Conservation (phyloP, 2,797 vertebrate species). For the Rhinichthys osculus region DNA sequence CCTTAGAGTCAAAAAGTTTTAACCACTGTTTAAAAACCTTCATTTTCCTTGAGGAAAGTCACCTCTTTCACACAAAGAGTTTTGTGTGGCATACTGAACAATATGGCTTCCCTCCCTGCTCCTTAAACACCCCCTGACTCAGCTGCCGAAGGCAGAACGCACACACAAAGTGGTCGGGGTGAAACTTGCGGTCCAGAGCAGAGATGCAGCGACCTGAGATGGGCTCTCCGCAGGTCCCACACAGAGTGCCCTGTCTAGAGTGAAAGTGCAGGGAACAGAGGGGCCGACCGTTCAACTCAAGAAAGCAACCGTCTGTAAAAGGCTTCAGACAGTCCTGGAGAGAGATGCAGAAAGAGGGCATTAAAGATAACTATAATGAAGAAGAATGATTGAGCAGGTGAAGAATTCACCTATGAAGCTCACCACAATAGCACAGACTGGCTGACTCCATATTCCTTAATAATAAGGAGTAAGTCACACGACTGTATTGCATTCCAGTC, state of each 20-base stretch:
- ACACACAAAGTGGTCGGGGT: conserved; percentile 92
- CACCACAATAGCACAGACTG: conserved; percentile 39
- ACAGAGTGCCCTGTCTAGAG: conserved; percentile 84
- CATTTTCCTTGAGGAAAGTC: not conserved
- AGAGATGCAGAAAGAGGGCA: not conserved
- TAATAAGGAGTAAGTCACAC: conserved; percentile 29
- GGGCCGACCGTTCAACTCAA: conserved; percentile 85
- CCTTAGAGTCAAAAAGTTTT: not conserved
- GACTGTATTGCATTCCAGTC: conserved; percentile 41
- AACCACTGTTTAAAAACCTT: not conserved
- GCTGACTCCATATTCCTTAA: conserved; percentile 47
- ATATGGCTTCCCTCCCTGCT: conserved; percentile 83
- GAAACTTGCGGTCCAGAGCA: conserved; percentile 84
- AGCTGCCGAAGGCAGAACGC: conserved; percentile 88
- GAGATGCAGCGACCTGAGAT: conserved; percentile 86
- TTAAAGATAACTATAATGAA: conserved; percentile 1
- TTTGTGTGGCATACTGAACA: conserved; percentile 84
- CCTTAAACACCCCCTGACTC: conserved; percentile 86
- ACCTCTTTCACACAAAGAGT: conserved; percentile 79
- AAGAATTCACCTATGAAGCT: conserved; percentile 28
- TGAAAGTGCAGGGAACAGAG: conserved; percentile 89
- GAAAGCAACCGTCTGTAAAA: conserved; percentile 82
- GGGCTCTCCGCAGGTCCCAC: conserved; percentile 79
- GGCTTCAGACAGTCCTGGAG: conserved; percentile 86
- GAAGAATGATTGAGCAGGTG: conserved; percentile 2